Base-by-base conservation (phyloP, 2,797 vertebrate species). In the Periophthalmus magnuspinnatus region DNA sequence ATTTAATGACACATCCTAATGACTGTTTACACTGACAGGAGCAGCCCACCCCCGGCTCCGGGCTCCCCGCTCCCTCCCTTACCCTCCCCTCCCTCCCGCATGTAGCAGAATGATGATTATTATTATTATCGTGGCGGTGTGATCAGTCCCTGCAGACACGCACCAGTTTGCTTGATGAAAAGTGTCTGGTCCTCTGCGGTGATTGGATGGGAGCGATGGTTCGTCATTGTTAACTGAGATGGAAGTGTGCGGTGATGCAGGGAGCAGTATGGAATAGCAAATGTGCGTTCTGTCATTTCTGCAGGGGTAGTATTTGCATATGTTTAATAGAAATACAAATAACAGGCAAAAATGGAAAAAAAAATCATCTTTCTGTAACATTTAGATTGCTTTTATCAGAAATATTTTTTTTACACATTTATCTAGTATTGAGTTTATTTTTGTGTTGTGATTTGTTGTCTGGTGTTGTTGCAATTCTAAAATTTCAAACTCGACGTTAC, bases 11-110 rank as follows among this genome's bases (percentile, higher is more conserved):
- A 56, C 55, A 7, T 56, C 78, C 86, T 90, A 89, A 90, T 88
- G 88, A 84, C 84, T 90, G 86, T 92, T 90, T 89, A 89, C 47
- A 67, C 81, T 89, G 87, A 87, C 82, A 80, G 86, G 77, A 82
- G 80, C 70, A 48, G 52, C 58, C 67, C 68, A 70, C 72, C 79
- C 69, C 58, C 52, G 71, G 81, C 82, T 83, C 87, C 84, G 16
- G 47, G 14, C 47, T 48, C 47, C 17, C 47, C 1, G 14, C 17
- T 28, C 58, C 68, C 68, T 28, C 28, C 48, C 14, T 48, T 5
- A 5, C 48, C 48, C 2, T n/a, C n/a, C 54, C 8, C 17, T 1
- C n/a, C 10, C 54, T 5, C 19, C 28, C 84, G 88, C 83, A 89
- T 86, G 81, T 88, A 67, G 84, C 85, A 79, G 84, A 81, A n/a